Percentiles rank a stretch among this genome's conserved stretches.
Conservation (phyloP, 2,113 vertebrate species). For the Cryptotis parvus region DNA sequence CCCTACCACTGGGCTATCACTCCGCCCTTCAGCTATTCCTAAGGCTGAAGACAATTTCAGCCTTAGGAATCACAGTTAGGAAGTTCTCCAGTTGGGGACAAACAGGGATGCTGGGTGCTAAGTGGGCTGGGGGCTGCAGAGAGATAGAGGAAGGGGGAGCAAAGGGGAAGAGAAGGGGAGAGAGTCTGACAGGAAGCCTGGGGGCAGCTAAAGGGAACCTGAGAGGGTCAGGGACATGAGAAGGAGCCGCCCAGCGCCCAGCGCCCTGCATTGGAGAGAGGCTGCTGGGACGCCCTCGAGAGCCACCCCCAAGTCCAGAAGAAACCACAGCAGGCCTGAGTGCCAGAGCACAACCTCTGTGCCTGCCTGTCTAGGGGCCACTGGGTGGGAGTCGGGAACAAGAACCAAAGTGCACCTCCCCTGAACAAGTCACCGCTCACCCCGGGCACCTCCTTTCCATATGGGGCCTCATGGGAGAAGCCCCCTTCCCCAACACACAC, state of each 20-base stretch:
- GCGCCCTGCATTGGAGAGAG: too few species aligned
- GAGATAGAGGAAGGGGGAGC: background rate
- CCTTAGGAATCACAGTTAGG: background rate
- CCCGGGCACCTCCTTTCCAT: too few species aligned
- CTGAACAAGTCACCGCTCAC: background rate
- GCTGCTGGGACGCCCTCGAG: background rate
- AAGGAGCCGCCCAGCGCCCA: too few species aligned
- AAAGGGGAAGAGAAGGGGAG: background rate
- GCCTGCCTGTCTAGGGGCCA: background rate
- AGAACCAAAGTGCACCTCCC: background rate
- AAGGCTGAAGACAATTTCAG: too few species aligned
- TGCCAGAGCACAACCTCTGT: background rate
- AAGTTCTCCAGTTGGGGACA: background rate
- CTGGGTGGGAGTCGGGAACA: background rate
- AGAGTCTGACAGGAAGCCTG: too few species aligned
- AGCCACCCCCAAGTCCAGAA: fast-evolving
- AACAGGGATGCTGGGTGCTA: background rate
- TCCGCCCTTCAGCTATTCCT: too few species aligned
- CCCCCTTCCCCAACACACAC: too few species aligned
- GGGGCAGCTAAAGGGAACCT: too few species aligned
- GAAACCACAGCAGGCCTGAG: background rate
- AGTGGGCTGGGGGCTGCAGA: too few species aligned
- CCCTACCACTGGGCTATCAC: too few species aligned
- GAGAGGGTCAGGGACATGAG: too few species aligned
- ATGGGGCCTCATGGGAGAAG: background rate